phyloP scores from a whole-genome alignment of 2,888 invertebrate species.

The Trisateles emortualis region DNA sequence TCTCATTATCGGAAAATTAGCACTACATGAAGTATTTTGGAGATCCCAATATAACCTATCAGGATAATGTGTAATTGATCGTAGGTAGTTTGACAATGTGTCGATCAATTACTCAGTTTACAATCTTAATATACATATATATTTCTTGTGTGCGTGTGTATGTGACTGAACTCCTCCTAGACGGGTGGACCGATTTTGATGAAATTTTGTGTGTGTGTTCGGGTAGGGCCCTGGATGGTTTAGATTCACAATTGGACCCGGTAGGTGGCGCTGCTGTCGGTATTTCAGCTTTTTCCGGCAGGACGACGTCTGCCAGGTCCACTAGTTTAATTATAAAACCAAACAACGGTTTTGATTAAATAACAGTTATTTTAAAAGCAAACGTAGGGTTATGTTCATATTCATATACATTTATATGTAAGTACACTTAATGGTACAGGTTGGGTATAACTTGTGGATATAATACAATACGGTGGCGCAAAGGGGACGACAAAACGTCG shows the following conservation, averaged over 20 bases:
- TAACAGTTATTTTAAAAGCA: slow-evolving; percentile 10
- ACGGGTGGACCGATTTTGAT: no score
- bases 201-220: no score
- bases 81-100: not conserved
- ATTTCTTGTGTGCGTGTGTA: no score
- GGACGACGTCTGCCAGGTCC: no score
- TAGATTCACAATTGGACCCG: no score
- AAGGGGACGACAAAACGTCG: slow-evolving; percentile 8
- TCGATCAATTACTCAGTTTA: not conserved
- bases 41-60: slow-evolving; percentile 12
- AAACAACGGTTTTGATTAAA: slow-evolving; percentile 7
- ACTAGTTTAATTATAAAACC: not conserved
- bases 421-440: not conserved
- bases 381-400: slow-evolving; percentile 7
- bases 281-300: no score
- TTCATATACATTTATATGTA: slow-evolving; percentile 4
- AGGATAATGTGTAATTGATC: not conserved
- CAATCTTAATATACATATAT: not conserved
- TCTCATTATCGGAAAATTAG: slow-evolving; percentile 35
- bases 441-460: slow-evolving; percentile 19
- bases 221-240: no score
- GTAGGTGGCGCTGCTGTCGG: no score
- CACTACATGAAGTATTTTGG: slow-evolving; percentile 33
- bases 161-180: no score
- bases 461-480: slow-evolving; percentile 1